Conservation (phyloP, 2,797 vertebrate species). For the Garrulus glandarius region DNA sequence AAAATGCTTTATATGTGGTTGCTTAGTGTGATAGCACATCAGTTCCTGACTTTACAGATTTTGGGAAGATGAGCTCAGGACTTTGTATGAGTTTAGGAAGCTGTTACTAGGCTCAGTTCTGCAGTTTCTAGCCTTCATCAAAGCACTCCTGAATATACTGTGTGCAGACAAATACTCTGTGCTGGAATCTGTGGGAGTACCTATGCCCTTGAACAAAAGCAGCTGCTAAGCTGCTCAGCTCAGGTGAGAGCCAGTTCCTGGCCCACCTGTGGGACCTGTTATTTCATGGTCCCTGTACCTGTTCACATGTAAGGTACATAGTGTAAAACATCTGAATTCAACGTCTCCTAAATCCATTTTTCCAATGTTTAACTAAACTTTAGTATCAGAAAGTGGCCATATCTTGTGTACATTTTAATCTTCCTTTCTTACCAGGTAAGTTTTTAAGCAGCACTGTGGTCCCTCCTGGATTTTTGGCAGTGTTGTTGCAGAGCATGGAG, state of each 20-base stretch:
- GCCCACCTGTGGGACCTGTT: neutral
- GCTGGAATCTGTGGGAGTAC: neutral
- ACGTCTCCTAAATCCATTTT: neutral
- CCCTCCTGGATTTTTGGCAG: neutral
- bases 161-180: neutral
- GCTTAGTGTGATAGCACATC: neutral
- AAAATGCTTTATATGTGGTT: neutral
- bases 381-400: neutral
- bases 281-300: neutral
- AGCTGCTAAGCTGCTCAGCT: neutral
- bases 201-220: neutral
- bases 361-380: neutral
- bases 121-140: neutral
- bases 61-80: neutral
- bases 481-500: neutral
- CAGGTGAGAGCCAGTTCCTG: neutral
- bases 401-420: neutral
- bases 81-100: neutral
- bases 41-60: neutral
- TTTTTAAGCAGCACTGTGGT: neutral
- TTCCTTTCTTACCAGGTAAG: constrained; percentile 40
- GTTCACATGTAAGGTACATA: neutral
- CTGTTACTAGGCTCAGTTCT: neutral
- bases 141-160: neutral
- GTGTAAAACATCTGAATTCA: neutral